Base-by-base conservation (phyloP, 1,140 invertebrate genomes). In the Eulimnadia texana region DNA sequence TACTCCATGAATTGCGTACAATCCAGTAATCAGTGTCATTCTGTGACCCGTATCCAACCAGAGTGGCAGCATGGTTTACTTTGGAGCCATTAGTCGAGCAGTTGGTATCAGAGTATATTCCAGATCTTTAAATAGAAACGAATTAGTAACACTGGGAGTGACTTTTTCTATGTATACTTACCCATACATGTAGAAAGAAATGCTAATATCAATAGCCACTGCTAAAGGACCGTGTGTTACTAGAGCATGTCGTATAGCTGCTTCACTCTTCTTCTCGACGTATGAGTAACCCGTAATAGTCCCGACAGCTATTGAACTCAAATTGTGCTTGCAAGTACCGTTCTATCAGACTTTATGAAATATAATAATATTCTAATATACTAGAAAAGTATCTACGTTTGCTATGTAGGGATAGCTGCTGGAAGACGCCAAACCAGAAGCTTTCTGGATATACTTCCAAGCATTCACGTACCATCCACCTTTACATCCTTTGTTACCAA, bases 1-100 rank as follows among this genome's bases (percentile, higher is more conserved):
- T 6, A 13, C 74, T 76, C 76, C 76, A 78, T 2, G 74, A 75
- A 66, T 78, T 78, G 16, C 73, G 69, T 13, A 77, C 72, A 50
- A 77, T 78, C 57, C 76, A 78, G 64, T 72, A 77, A 50, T 75
- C 70, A 23, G 76, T 75, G 24, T 76, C 66, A 58, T 70, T 67
- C 64, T 71, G 69, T 19, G 72, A 50, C 64, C 77, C 73, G 69
- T 77, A 78, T 1, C 76, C 77, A 20, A 77, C 74, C 64, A 78
- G 76, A 23, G 23, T 16, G 3, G 77, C 73, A 33, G 76, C 76
- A 68, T 78, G 77, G 61, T 78, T 71, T 0, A 42, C 33, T 16
- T 6, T 16, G 33, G 6, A 9, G 16, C 6, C n/a, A 20, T n/a
- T 19, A 11, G n/a, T 29, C 9, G 24, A 3, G 19, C 56, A 29